A percentile compares a stretch with the other conserved stretches of the same genome.
These are phyloP conservation scores for Pseudeuparius sepicola DNA, from an alignment of 2,888 invertebrate species.

Conservation along the genomic window DNA sequence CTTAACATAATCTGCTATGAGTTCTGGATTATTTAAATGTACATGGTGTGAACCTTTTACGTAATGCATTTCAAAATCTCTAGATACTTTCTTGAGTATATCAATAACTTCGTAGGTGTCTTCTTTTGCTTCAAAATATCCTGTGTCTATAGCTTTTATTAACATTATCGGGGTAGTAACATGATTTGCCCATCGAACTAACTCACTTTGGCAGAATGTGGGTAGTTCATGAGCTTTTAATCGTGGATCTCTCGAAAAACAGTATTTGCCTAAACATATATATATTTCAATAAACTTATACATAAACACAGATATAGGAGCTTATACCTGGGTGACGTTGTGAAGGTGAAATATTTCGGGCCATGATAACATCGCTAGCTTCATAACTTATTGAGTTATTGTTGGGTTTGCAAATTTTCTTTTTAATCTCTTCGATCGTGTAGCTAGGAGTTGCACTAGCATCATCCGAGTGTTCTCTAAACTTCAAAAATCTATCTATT, in stretches of 20 bases:
- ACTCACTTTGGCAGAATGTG: constrained; percentile 44
- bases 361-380: constrained; percentile 44
- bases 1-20: too few relatives aligned
- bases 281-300: too few relatives aligned
- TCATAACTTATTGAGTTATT: constrained; percentile 47
- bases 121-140: constrained; percentile 45
- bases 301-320: too few relatives aligned
- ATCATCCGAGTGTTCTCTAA: constrained; percentile 36
- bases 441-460: constrained; percentile 50
- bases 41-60: constrained; percentile 64
- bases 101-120: constrained; percentile 47
- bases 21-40: constrained; percentile 60
- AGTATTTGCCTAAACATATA: too few relatives aligned
- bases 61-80: constrained; percentile 48
- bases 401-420: constrained; percentile 47
- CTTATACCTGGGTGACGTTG: constrained; percentile 44
- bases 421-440: constrained; percentile 49
- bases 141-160: constrained; percentile 40
- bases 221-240: constrained; percentile 46
- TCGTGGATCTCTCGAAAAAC: constrained; percentile 55
- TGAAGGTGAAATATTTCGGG: constrained; percentile 48
- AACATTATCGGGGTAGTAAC: constrained; percentile 56
- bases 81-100: constrained; percentile 43
- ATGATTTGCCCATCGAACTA: constrained; percentile 45
- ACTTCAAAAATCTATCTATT: constrained; percentile 38